A percentile compares a stretch with the other conserved stretches of the same genome.
Evolutionary conservation across 1,140 invertebrate species (phyloP).

Genomic region (Atopsyche davidsoni): DNA sequence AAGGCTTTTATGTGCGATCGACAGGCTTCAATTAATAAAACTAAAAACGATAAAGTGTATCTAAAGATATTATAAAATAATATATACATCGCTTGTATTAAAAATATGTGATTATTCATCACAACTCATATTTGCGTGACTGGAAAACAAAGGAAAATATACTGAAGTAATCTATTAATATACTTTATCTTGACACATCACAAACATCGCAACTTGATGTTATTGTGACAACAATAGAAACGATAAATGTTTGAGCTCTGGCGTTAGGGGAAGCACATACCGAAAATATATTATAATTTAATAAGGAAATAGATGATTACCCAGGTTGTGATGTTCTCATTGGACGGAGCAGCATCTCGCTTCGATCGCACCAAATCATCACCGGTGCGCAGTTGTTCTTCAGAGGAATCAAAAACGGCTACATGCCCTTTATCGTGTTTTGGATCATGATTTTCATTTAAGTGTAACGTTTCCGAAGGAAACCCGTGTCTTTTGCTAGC

Average conservation of each 20-base stretch:
- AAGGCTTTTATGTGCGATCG: background rate
- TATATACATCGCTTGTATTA: no score
- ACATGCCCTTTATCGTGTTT: slow-evolving; percentile 19
- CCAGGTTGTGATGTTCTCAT: slow-evolving; percentile 23
- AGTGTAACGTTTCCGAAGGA: slow-evolving; percentile 16
- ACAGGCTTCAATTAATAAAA: background rate
- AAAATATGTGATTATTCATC: no score
- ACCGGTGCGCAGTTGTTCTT: slow-evolving; percentile 4
- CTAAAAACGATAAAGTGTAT: no score
- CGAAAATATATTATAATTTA: slow-evolving; percentile 32
- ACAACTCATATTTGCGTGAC: slow-evolving; percentile 17
- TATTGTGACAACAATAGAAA: slow-evolving; percentile 19
- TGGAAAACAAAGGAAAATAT: slow-evolving; percentile 15
- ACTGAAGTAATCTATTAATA: slow-evolving; percentile 11
- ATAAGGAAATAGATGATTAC: slow-evolving; percentile 42
- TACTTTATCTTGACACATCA: slow-evolving; percentile 15
- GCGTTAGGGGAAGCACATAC: slow-evolving; percentile 29
- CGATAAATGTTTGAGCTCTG: slow-evolving; percentile 22
- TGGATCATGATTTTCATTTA: slow-evolving; percentile 8
- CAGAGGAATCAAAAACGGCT: slow-evolving; percentile 11
- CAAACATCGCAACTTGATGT: slow-evolving; percentile 25
- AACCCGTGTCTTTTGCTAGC: slow-evolving; percentile 16
- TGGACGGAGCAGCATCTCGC: slow-evolving; percentile 12
- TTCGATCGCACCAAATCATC: slow-evolving; percentile 7
- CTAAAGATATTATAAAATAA: no score